Conservation (phyloP, 2,113 vertebrate genomes). For the Narcine bancroftii region DNA sequence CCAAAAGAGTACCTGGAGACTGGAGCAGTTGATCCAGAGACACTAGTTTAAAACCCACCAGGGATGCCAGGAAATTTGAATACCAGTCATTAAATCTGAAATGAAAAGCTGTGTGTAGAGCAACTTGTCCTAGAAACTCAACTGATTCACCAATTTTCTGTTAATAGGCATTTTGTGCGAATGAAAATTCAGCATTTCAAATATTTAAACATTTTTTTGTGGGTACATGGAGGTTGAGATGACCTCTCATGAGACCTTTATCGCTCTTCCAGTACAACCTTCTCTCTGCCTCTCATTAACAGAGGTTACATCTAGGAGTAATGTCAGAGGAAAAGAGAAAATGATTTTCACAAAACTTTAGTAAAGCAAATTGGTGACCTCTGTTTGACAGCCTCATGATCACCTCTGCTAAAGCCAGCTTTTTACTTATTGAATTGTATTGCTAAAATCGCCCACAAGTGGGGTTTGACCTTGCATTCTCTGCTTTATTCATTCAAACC, state of each 20-base stretch:
- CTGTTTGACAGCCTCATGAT: background rate
- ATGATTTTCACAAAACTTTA: background rate
- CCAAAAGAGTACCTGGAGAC: too few relatives aligned
- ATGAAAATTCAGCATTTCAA: background rate
- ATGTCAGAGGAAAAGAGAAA: background rate
- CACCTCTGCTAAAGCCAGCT: background rate
- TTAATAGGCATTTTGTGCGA: background rate
- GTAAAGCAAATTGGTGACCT: too few relatives aligned
- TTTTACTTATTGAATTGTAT: background rate
- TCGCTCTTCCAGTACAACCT: too few relatives aligned
- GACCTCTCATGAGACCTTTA: background rate
- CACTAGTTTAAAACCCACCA: too few relatives aligned
- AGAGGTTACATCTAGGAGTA: background rate
- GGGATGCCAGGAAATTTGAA: too few relatives aligned
- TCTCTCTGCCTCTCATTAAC: background rate
- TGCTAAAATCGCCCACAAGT: background rate
- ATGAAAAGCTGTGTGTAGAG: too few relatives aligned
- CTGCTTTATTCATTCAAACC: background rate
- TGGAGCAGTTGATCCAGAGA: too few relatives aligned
- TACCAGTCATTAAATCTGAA: too few relatives aligned
- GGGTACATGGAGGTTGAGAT: background rate
- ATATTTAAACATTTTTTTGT: background rate
- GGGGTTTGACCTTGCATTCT: background rate
- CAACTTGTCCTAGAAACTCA: too few relatives aligned
- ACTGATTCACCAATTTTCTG: too few relatives aligned